Evolutionary conservation across 2,888 invertebrate species (phyloP), one percentile per base, ranked within the genome.

Genomic region (Salticus scenicus): DNA sequence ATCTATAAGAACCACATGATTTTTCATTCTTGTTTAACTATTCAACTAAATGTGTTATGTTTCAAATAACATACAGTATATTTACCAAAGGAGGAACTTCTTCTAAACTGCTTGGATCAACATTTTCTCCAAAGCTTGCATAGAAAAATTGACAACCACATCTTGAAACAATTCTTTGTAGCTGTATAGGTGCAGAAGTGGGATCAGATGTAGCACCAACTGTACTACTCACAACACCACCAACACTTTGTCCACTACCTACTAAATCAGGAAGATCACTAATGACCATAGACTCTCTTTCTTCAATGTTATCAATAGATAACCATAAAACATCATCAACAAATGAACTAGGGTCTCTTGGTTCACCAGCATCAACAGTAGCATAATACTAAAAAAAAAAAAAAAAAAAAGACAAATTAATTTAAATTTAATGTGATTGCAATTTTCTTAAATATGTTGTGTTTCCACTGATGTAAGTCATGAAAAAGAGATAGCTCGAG

Each of bases 61-160:
- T n/a, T n/a, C n/a, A n/a, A n/a, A n/a, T n/a, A n/a, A n/a, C n/a
- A n/a, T n/a, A n/a, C n/a, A n/a, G n/a, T n/a, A n/a, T n/a, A n/a
- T 24, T 17, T 83, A 89, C 89, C 69, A 89, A 71, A 10, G 89
- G 89, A 12, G 95, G 95, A 12, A 94, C 93, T 89, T 94, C 93
- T 30, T 91, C 90, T 0, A 94, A 91, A 41, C 92, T 93, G 24
- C 93, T 93, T 0, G 94, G 94, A 90, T 95, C 95, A 87, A 94
- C 93, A 75, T 94, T 95, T 90, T 97, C 96, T 73, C 98, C 98
- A 90, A 97, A 98, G 87, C 96, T 95, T 74, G 96, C 97, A 91
- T 98, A 99, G 92, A 97, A 98, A 92, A 99, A 98, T 92, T 99
- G 98, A 92, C 99, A 99, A 90, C 96, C 96, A 92, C 99, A 99